Base-by-base conservation (phyloP, 2,888 invertebrate genomes). In the Lasioglossum pauxillum region DNA sequence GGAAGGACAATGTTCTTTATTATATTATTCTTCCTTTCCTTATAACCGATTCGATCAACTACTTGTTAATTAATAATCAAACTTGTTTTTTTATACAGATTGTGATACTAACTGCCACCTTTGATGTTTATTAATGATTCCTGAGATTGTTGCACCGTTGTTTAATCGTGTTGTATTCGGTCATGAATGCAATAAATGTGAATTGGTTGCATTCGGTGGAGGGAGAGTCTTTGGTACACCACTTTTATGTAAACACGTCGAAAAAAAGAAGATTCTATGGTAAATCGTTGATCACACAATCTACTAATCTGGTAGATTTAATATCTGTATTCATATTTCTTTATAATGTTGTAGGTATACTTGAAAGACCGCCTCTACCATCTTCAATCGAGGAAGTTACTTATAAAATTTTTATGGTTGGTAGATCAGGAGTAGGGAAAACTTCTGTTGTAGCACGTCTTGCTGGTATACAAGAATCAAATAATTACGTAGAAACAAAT, bases 391-490 rank as follows among this genome's bases (percentile, higher is more conserved):
- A 96, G 90, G 96, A 96, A 93, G 96, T 96, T 7, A 95, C 95
- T 10, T 96, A 96, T 92, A 96, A 96, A 92, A 93, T 96, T 72
- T 96, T 96, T 89, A 94, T 96, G 87, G 94, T 95, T 60, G 96
- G 96, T 10, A 96, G 96, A 92, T 94, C 95, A 31, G 96, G 96
- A 1, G 96, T 96, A 38, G 96, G 96, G 2, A 96, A 96, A 92
- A 96, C 96, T 2, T 95, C 95, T 31, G 95, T 96, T 0, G 95
- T 96, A 49, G 95, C 96, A 38, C 95, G 96, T 83, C 93, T 96
- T 1, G 95, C 96, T 35, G 96, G 96, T 23, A 93, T 94, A 78
- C 92, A 94, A 38, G 92, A 93, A 57, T 94, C 95, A 10, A 92
- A 91, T 49, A 89, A 88, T 38, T 96, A 96, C 75, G 88, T 92